These are phyloP conservation scores for Sphaerophoria taeniata DNA, from an alignment of 2,888 invertebrate genomes.

Conservation along the genomic window DNA sequence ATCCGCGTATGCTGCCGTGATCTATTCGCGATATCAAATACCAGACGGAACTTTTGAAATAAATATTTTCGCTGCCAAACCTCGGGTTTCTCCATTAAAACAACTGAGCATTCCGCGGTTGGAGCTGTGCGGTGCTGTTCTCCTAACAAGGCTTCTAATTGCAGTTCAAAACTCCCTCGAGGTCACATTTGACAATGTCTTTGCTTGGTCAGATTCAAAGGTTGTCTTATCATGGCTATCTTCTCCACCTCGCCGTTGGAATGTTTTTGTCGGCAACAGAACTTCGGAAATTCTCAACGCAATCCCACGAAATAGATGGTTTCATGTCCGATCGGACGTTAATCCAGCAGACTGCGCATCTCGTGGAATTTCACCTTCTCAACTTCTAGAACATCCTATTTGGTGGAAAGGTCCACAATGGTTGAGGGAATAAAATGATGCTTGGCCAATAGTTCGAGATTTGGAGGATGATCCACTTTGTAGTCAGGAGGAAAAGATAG, in stretches of 20 bases:
- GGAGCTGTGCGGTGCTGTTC: too few relatives aligned
- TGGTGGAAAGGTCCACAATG: constrained; percentile 14
- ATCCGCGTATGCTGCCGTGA: too few relatives aligned
- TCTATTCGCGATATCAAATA: constrained; percentile 33
- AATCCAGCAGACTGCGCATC: background rate
- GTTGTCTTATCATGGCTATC: constrained; percentile 8
- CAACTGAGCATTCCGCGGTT: too few relatives aligned
- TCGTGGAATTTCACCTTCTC: too few relatives aligned
- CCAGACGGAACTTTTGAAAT: too few relatives aligned
- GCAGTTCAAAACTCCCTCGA: too few relatives aligned
- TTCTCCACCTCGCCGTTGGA: constrained; percentile 14
- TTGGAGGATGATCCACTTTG: background rate
- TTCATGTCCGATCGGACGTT: background rate
- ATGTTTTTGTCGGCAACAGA: background rate
- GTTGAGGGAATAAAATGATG: background rate
- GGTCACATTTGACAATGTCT: too few relatives aligned
- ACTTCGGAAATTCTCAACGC: background rate
- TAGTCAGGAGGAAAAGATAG: background rate
- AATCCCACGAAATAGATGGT: constrained; percentile 9
- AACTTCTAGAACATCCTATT: background rate
- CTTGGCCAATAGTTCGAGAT: background rate
- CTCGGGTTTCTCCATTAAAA: too few relatives aligned
- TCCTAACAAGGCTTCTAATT: too few relatives aligned
- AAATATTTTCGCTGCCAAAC: too few relatives aligned
- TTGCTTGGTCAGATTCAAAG: constrained; percentile 12